Evolutionary conservation across 1,140 invertebrate genomes (phyloP), one percentile per base, ranked within the genome.

Genomic region (Portunus trituberculatus): DNA sequence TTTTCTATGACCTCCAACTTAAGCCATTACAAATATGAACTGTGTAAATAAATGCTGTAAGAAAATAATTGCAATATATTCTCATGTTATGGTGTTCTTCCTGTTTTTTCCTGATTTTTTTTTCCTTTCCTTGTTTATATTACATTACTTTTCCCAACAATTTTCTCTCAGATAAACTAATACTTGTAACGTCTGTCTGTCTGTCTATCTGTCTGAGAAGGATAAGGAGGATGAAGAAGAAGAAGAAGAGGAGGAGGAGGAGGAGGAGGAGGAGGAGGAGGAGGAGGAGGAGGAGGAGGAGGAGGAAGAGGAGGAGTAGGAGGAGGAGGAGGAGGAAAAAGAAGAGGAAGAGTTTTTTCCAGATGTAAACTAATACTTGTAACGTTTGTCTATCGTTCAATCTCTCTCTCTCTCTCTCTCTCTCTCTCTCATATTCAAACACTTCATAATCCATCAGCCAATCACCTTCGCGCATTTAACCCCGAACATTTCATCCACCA

Each of bases 351-450:
- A 52, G 6, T 82, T 82, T 0, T 76, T 32, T 7, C 10, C n/a
- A n/a, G n/a, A 59, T 4, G n/a, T n/a, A n/a, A n/a, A n/a, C n/a
- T n/a, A n/a, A n/a, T 82, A 28, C 16, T 89, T 89, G 20, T 89
- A 4, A 6, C 45, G 3, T 76, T 76, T n/a, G 28, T 82, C 48
- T 45, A 32, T 25, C 12, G 4, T 8, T n/a, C 20, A n/a, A 0
- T 39, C 28, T 48, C 90, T 67, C 90, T 67, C 52, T 91, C 52
- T 91, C 52, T 67, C 90, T 48, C 48, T 46, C 59, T 67, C 48
- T 91, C 90, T 28, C 90, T 67, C 48, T 67, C 48, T 67, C 52
- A 28, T 25, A 32, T 7, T 91, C 90, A 67, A 25, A 76, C 67
- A 76, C 67, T 76, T n/a, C 67, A 76, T n/a, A 76, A 7, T 76